phyloP scores from a whole-genome alignment of 2,797 vertebrate genomes.

The Macroramphosus scolopax region DNA sequence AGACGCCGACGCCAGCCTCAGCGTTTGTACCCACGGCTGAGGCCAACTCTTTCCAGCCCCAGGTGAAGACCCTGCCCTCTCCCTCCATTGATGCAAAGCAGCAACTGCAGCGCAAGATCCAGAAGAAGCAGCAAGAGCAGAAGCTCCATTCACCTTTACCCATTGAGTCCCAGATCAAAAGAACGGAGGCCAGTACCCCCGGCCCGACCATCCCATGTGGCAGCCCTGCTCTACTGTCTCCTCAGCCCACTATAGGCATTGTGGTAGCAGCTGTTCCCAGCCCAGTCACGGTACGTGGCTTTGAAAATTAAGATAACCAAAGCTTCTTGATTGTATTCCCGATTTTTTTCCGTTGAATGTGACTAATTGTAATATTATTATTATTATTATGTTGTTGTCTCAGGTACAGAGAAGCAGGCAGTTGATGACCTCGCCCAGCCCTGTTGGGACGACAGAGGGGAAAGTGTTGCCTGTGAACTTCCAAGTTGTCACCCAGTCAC shows the following conservation, averaged over 20 bases:
- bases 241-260: constrained; percentile 95
- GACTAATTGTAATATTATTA: neutral
- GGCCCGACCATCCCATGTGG: constrained; percentile 88
- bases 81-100: constrained; percentile 97
- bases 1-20: constrained; percentile 91
- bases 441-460: constrained; percentile 87
- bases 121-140: constrained; percentile 99
- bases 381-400: constrained; percentile 25
- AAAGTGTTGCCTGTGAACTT: constrained; percentile 97
- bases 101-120: constrained; percentile 97
- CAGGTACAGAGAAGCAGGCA: constrained; percentile 93
- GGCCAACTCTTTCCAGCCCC: constrained; percentile 94
- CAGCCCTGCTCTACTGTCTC: constrained; percentile 93
- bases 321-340: neutral
- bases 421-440: constrained; percentile 94
- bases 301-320: neutral
- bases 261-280: constrained; percentile 95
- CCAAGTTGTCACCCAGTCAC: constrained; percentile 95
- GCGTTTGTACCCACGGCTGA: constrained; percentile 96
- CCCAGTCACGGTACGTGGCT: constrained; percentile 89
- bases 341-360: neutral
- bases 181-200: constrained; percentile 81
- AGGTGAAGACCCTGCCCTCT: constrained; percentile 94
- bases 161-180: constrained; percentile 85
- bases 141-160: constrained; percentile 94